phyloP scores from a whole-genome alignment of 35 echinoderm and acorn worm species.

The Patiria miniata region DNA sequence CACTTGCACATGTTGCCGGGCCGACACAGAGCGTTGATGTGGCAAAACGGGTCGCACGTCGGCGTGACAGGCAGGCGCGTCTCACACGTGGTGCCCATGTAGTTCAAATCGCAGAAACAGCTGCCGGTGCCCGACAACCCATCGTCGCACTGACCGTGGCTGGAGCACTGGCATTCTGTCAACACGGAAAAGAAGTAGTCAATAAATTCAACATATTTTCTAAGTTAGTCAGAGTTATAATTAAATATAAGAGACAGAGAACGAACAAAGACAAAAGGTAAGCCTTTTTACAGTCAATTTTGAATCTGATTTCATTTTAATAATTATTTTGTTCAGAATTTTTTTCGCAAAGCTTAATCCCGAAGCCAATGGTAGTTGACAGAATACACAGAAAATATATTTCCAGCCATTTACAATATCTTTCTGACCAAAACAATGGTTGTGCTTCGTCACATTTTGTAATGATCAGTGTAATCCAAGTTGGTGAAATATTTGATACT shows the following conservation, averaged over 20 bases:
- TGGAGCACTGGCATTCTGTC: constrained; percentile 63
- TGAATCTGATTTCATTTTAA: no score
- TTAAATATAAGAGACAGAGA: not conserved
- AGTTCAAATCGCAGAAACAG: constrained; percentile 58
- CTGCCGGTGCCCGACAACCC: constrained; percentile 38
- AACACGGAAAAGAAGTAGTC: not conserved
- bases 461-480: no score
- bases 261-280: not conserved
- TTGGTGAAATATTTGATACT: no score
- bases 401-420: no score
- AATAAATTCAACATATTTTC: not conserved
- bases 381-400: no score
- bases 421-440: no score
- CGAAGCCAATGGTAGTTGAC: no score
- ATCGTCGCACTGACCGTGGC: constrained; percentile 51
- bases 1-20: constrained; percentile 63
- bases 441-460: no score
- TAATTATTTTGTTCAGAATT: no score
- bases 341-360: no score
- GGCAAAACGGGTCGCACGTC: constrained; percentile 51
- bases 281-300: no score
- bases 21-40: constrained; percentile 67
- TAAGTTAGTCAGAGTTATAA: not conserved
- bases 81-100: constrained; percentile 43
- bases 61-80: not conserved